Base-by-base conservation (phyloP, 2,113 vertebrate genomes). In the Ptilonorhynchus violaceus region DNA sequence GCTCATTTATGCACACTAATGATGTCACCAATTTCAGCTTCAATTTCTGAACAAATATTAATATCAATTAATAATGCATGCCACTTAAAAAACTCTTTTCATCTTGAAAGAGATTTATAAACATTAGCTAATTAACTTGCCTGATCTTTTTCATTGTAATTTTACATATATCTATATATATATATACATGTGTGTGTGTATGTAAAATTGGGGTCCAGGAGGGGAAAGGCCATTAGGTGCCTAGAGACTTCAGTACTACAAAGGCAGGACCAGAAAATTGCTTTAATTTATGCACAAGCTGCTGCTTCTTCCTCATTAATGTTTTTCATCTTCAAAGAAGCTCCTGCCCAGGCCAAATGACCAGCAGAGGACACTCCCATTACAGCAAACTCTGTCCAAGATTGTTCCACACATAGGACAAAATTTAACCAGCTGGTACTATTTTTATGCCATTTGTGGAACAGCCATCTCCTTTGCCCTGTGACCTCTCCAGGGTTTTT, bases 11-110 rank as follows among this genome's bases (percentile, higher is more conserved):
- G 56, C 31, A 72, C 30, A 37, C 33, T 67, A 96, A 85, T 80
- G 35, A 70, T 64, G 60, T 63, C 52, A 81, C 25, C 12, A 64
- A 52, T 68, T 91, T 89, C 35, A 94, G 30, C 20, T 58, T 68
- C n/a, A 49, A 44, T 94, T 78, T 87, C 69, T 95, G 47, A 95
- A 77, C 39, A 93, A 92, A 93, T 86, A 94, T 75, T 92, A 77
- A 47, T 91, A 92, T 64, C 44, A 89, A 78, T 94, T 95, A 89
- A 93, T 94, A 92, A 95, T 79, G 39, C 31, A 91, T 72, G 35
- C 10, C 44, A 78, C 15, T 78, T 72, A 74, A 15, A 84, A 42
- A 83, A 28, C 6, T 88, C 82, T 90, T 88, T 96, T 86, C 47
- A 84, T 93, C 79, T 93, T 94, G 50, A 63, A 92, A 88, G 39